Conservation (phyloP, 2,888 invertebrate genomes). For the Podotricha telesiphe region DNA sequence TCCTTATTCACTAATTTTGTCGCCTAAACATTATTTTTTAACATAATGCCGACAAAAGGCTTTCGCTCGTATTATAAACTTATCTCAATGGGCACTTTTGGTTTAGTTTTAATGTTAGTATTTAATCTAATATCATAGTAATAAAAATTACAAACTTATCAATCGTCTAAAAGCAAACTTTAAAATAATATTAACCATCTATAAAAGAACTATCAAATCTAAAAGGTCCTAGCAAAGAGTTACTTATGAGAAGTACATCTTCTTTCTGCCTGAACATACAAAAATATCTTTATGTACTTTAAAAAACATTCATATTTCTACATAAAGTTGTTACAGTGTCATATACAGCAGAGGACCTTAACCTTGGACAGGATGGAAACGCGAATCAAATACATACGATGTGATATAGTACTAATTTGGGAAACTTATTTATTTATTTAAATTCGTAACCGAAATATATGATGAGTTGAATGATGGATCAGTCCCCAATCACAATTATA, state of each 20-base stretch:
- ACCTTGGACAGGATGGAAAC: not conserved
- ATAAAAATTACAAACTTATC: constrained; percentile 81
- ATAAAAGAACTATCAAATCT: constrained; percentile 81
- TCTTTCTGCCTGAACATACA: constrained; percentile 78
- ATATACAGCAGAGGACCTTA: constrained; percentile 15
- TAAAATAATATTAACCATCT: constrained; percentile 79
- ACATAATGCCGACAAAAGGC: constrained; percentile 79
- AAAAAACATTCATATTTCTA: constrained; percentile 63
- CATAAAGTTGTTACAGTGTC: constrained; percentile 56
- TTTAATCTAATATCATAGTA: constrained; percentile 79
- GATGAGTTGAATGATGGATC: not conserved
- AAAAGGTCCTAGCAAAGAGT: constrained; percentile 77
- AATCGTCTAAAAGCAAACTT: constrained; percentile 79
- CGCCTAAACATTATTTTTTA: constrained; percentile 79
- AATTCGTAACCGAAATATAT: not conserved
- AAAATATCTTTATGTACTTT: constrained; percentile 82
- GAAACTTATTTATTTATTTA: constrained; percentile 6
- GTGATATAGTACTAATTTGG: not conserved
- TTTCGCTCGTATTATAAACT: constrained; percentile 79
- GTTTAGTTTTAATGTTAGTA: constrained; percentile 83
- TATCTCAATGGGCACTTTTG: constrained; percentile 85
- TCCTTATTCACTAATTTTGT: constrained; percentile 80
- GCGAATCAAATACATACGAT: not conserved
- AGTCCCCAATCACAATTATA: constrained; percentile 9
- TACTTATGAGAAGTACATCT: constrained; percentile 76